A percentile compares a stretch with the other conserved stretches of the same genome.
These are phyloP conservation scores for Thrips palmi DNA, from an alignment of 1,140 invertebrate genomes.

Conservation along the genomic window DNA sequence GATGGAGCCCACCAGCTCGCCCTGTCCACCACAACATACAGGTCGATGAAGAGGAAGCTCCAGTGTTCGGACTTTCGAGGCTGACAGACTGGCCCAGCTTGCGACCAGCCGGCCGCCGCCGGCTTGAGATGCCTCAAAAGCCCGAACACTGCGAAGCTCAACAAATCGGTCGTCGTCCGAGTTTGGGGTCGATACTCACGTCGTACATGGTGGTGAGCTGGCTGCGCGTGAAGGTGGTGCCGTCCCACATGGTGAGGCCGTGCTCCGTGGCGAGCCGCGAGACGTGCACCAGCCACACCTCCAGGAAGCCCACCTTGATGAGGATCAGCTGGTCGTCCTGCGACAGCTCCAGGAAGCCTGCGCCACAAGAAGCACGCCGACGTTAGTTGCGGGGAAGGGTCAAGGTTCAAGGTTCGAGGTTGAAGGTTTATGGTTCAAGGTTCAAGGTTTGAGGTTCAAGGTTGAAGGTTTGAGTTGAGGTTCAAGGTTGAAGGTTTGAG, in stretches of 20 bases:
- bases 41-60: conserved; percentile 13
- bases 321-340: conserved; percentile 89
- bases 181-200: conserved; percentile 38
- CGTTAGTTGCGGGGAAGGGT: too few relatives aligned
- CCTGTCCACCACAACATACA: too few relatives aligned
- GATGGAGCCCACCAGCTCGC: conserved; percentile 50
- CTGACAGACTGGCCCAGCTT: too few relatives aligned
- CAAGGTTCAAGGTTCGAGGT: too few relatives aligned
- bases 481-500: too few relatives aligned
- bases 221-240: conserved; percentile 62
- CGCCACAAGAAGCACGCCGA: conserved; percentile 1
- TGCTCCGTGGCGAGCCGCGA: conserved; percentile 62
- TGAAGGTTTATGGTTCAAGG: background rate
- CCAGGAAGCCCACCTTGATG: conserved; percentile 91
- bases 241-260: conserved; percentile 81
- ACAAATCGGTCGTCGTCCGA: background rate
- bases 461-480: background rate
- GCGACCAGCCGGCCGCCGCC: too few relatives aligned
- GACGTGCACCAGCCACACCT: conserved; percentile 83
- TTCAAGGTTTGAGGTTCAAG: too few relatives aligned
- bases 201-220: conserved; percentile 87
- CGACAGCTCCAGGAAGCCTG: conserved; percentile 61
- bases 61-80: too few relatives aligned
- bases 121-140: too few relatives aligned
- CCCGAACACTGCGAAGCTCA: background rate